phyloP scores from a whole-genome alignment of 2,113 vertebrate genomes.

The Rhadina sibilatrix region DNA sequence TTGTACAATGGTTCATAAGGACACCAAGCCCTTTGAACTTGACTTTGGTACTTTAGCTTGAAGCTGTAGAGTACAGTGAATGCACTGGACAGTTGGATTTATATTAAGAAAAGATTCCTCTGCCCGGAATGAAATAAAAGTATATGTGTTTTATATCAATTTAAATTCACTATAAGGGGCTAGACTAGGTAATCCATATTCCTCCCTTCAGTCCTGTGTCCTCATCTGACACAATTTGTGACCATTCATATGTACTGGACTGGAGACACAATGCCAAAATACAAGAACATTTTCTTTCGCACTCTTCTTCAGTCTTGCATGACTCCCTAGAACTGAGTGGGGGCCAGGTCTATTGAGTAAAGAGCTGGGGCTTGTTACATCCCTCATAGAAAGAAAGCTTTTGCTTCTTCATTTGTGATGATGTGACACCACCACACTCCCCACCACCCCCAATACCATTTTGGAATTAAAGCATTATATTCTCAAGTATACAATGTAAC shows the following conservation, averaged over 20 bases:
- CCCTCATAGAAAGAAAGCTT: not conserved
- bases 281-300: not conserved
- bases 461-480: not conserved
- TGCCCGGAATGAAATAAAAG: not conserved
- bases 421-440: rapidly evolving
- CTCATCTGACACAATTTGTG: not conserved
- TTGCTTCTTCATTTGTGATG: not conserved
- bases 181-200: not conserved
- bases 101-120: not conserved
- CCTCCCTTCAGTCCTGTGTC: not conserved
- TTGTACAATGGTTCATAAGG: not conserved
- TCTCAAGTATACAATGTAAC: not conserved
- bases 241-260: not conserved
- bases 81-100: not conserved
- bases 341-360: not conserved
- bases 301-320: not conserved
- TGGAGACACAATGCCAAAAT: not conserved
- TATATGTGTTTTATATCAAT: not conserved
- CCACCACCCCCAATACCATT: not conserved
- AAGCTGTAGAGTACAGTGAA: not conserved
- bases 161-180: not conserved
- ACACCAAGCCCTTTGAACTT: not conserved
- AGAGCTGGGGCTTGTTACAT: not conserved
- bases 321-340: not conserved
- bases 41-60: not conserved